Percentiles rank a stretch among this genome's conserved stretches.
These are phyloP conservation scores for Luehdorfia chinensis DNA, from an alignment of 1,140 invertebrate species.

Conservation along the genomic window DNA sequence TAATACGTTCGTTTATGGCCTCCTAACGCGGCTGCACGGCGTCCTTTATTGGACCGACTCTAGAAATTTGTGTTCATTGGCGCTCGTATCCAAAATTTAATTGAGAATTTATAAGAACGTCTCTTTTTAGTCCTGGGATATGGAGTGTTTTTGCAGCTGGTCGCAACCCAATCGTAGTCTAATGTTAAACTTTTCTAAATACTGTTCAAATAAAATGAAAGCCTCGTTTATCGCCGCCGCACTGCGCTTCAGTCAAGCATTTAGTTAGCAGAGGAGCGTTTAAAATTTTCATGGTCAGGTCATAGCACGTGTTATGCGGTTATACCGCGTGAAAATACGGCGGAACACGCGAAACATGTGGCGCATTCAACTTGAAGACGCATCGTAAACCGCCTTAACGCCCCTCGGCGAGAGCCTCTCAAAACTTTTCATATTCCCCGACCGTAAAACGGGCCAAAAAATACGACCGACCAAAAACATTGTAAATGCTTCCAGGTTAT, in stretches of 20 bases:
- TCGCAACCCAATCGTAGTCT: slow-evolving; percentile 36
- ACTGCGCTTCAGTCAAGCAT: slow-evolving; percentile 29
- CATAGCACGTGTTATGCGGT: slow-evolving; percentile 66
- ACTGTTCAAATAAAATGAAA: slow-evolving; percentile 36
- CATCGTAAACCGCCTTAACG: slow-evolving; percentile 75
- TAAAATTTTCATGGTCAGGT: slow-evolving; percentile 74
- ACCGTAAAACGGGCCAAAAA: slow-evolving; percentile 71
- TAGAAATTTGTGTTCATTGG: slow-evolving; percentile 76
- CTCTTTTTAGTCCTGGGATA: slow-evolving; percentile 51
- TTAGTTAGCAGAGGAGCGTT: slow-evolving; percentile 61
- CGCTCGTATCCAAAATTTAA: slow-evolving; percentile 74
- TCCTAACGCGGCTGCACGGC: slow-evolving; percentile 73
- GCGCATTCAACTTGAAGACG: slow-evolving; percentile 70
- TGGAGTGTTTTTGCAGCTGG: slow-evolving; percentile 57
- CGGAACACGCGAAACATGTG: slow-evolving; percentile 62
- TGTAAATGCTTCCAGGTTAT: slow-evolving; percentile 70
- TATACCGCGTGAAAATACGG: slow-evolving; percentile 58
- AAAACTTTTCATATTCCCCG: slow-evolving; percentile 75
- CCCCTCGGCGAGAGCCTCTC: slow-evolving; percentile 66
- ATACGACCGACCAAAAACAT: slow-evolving; percentile 75
- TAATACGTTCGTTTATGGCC: slow-evolving; percentile 76
- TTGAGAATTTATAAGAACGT: slow-evolving; percentile 72
- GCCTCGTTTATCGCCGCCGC: slow-evolving; percentile 25
- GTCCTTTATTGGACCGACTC: slow-evolving; percentile 75
- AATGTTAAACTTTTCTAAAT: slow-evolving; percentile 10